Base-by-base conservation (phyloP, 2,113 vertebrate genomes). In the Okapia johnstoni region DNA sequence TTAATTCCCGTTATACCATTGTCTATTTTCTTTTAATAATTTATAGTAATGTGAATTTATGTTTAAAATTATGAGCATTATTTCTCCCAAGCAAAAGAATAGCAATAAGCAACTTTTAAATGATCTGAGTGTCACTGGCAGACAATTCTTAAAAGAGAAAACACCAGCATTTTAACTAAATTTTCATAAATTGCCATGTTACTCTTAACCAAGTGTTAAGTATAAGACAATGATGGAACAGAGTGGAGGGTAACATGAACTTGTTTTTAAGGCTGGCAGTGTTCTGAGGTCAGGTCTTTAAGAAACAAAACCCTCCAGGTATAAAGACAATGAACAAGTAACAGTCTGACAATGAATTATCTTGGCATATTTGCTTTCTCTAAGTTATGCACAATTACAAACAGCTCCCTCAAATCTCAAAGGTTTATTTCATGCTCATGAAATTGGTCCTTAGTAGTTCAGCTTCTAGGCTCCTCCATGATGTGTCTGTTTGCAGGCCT, bases 51-150 rank as follows among this genome's bases (percentile, higher is more conserved):
- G 43, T 95, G 57, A n/a, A 52, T 92, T 84, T 93, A 52, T 84
- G 1, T 58, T 77, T 93, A 73, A 95, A 94, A 90, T 85, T 40
- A 7, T 93, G 85, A 40, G 23, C 12, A 85, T 94, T 92, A 88
- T 80, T 85, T 88, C 50, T 76, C 90, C 58, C 85, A 95, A 79
- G 26, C 30, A 40, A 84, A 95, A 97, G 40, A 61, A 91, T 83
- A 88, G 28, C 16, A 96, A 84, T 88, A 70, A 96, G 61, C 28
- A 95, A 11, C 15, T 94, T 96, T 86, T 70, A 93, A 89, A 46
- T 91, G 63, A 70, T 84, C 33, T 46, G 40, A 40, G 23, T 43
- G 13, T 87, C 60, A 92, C 30, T 61, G 26, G 40, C 15, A 92
- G 50, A 90, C 70, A 61, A 85, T 93, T 88, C 33, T 81, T 95